Conservation (phyloP, 2,888 invertebrate genomes). For the Eupithecia tripunctaria region DNA sequence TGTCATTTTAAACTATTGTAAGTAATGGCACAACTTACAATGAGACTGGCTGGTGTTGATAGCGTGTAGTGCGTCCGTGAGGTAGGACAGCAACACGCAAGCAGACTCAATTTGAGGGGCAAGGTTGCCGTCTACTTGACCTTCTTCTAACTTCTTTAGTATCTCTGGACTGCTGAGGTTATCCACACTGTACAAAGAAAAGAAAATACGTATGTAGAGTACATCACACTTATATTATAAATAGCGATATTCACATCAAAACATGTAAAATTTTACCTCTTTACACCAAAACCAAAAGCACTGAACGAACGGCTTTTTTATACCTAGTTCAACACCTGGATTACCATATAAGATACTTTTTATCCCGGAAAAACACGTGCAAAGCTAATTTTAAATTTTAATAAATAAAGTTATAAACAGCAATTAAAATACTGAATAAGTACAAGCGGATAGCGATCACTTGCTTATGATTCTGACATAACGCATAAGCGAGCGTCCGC, state of each 20-base stretch:
- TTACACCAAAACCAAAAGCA: too few species aligned
- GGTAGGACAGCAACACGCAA: conserved; percentile 92
- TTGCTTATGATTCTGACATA: too few species aligned
- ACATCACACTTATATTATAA: not conserved
- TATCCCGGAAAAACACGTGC: too few species aligned
- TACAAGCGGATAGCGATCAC: too few species aligned
- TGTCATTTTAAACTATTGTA: not conserved
- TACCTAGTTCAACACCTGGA: too few species aligned
- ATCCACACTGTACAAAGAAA: conserved; percentile 64
- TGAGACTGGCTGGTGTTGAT: conserved; percentile 72
- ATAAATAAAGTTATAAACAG: too few species aligned
- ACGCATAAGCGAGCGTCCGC: too few species aligned
- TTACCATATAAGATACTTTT: too few species aligned
- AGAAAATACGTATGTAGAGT: not conserved
- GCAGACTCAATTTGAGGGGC: conserved; percentile 88
- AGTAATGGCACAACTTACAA: conserved; percentile 51
- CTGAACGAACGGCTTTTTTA: too few species aligned
- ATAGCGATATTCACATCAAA: too few species aligned
- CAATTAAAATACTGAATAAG: not conserved
- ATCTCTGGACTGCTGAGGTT: conserved; percentile 72
- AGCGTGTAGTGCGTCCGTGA: conserved; percentile 87
- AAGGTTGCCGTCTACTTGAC: conserved; percentile 75
- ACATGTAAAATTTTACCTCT: too few species aligned
- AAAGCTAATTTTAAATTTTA: too few species aligned
- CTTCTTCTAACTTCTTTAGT: conserved; percentile 76